Evolutionary conservation across 2,888 invertebrate genomes (phyloP).

Genomic region (Iselma pallidipennis): DNA sequence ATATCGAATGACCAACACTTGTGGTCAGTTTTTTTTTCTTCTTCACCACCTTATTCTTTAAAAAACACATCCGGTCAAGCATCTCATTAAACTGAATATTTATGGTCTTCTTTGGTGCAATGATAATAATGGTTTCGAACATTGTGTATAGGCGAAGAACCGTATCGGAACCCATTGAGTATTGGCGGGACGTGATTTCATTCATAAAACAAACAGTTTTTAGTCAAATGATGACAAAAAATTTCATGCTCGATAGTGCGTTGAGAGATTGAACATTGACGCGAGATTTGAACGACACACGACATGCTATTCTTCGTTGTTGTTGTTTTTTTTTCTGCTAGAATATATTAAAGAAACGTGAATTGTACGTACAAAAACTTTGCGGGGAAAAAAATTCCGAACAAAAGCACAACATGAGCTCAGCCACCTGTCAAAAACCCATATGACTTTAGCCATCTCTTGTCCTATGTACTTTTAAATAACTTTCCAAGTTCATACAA

Average conservation of each 20-base stretch:
- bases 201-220: constrained; percentile 31
- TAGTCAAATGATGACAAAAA: constrained; percentile 9
- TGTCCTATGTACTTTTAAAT: too few species aligned
- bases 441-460: background rate
- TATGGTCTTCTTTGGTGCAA: background rate
- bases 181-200: constrained; percentile 29
- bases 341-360: too few species aligned
- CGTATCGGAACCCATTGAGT: constrained; percentile 22
- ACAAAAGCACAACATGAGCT: background rate
- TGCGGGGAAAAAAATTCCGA: too few species aligned
- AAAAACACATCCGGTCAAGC: constrained; percentile 11
- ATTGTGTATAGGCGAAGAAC: constrained; percentile 4
- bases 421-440: background rate
- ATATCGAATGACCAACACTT: background rate
- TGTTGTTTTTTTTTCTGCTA: background rate
- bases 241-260: constrained; percentile 7
- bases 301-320: constrained; percentile 4
- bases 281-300: constrained; percentile 12
- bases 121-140: constrained; percentile 1
- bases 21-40: background rate
- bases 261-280: background rate
- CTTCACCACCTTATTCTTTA: too few species aligned
- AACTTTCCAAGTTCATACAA: background rate
- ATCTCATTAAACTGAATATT: background rate
- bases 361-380: background rate